Evolutionary conservation across 2,797 vertebrate genomes (phyloP).

Genomic region (Oreochromis mossambicus): DNA sequence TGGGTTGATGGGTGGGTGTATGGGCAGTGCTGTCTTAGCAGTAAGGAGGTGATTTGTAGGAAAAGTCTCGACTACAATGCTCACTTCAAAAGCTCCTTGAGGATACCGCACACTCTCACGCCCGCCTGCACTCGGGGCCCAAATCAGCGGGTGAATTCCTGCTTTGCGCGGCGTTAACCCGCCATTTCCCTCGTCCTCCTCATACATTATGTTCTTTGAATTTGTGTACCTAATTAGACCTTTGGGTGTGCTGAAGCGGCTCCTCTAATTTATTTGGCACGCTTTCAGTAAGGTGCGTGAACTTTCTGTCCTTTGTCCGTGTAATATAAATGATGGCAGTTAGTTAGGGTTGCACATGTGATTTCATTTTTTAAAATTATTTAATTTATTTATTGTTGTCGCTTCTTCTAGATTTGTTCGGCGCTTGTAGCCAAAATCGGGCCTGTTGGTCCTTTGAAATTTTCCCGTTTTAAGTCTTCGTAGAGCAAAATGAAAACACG

Average conservation of each 20-base stretch:
- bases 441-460: conserved; percentile 19
- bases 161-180: conserved; percentile 54
- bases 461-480: conserved; percentile 7
- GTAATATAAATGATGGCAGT: conserved; percentile 2
- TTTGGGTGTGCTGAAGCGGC: conserved; percentile 55
- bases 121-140: conserved; percentile 33
- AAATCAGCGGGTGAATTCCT: conserved; percentile 61
- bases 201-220: conserved; percentile 75
- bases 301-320: conserved; percentile 22
- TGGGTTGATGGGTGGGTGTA: conserved; percentile 20
- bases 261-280: conserved; percentile 59
- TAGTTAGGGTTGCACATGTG: not conserved
- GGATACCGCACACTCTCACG: conserved; percentile 34
- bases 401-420: conserved; percentile 6
- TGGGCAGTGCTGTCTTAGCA: conserved; percentile 33
- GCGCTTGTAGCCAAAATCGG: conserved; percentile 28
- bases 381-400: not conserved
- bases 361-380: accelerated
- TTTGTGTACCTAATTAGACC: conserved; percentile 66
- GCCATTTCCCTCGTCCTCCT: conserved; percentile 47
- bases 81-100: conserved; percentile 70
- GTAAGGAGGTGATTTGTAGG: conserved; percentile 62
- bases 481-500: conserved; percentile 41
- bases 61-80: conserved; percentile 50
- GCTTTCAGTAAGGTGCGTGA: conserved; percentile 17